Evolutionary conservation across 2,888 invertebrate genomes (phyloP), one percentile per base, ranked within the genome.

Genomic region (Baronia brevicornis): DNA sequence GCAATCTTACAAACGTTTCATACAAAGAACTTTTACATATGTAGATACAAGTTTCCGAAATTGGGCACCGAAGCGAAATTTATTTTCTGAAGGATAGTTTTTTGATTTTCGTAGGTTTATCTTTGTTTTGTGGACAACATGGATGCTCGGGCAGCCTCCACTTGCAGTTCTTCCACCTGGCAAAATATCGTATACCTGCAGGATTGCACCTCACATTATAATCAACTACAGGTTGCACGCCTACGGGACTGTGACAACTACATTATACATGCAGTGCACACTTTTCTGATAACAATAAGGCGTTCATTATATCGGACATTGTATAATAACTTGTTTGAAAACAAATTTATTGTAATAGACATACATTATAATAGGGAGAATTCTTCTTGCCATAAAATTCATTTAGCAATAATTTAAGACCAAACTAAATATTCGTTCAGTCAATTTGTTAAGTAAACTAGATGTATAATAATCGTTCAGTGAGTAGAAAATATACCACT

Each of bases 151-250:
- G 90, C 87, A 78, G 88, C 90, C 86, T 91, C 91, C 80, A 90
- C 88, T 87, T 91, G 91, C 85, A 90, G 89, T 86, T 91, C 91
- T 86, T 91, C 91, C 90, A 91, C 90, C 88, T 91, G 91, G 87
- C 91, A 91, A 89, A 91, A 91, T 86, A 91, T 90, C 85, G 91
- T 89, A 87, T 91, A 92, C 88, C 88, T 89, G 87, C 84, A 82
- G 84, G 82, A 84, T 84, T 84, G 80, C 73, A 84, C 80, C 80
- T 79, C 58, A 80, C 54, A 80, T 84, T 84, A 84, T 82, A 80
- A 79, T 84, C 66, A 78, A 68, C 82, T 84, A 82, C 80, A 66
- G 73, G 70, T 70, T 65, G 69, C 73, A 67, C 63, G 63, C 69
- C 64, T 71, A 72, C 60, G 55, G 66, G 65, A 48, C 43, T 43